Percentiles rank a stretch among this genome's conserved stretches.
These are phyloP conservation scores for Antheraea pernyi DNA, from an alignment of 1,140 invertebrate species.

Conservation along the genomic window DNA sequence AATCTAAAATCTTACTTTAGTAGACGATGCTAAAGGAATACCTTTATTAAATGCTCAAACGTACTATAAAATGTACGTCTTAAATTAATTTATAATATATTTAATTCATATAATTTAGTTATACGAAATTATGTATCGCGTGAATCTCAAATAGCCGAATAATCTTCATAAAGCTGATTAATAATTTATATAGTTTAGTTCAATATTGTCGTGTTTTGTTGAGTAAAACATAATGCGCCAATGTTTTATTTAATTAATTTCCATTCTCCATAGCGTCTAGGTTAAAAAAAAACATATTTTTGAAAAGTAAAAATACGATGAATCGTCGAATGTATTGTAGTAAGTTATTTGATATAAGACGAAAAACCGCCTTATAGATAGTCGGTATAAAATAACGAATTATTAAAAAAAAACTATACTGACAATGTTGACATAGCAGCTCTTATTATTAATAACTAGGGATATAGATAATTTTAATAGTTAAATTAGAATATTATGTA, in stretches of 20 bases:
- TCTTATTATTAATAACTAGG: too few species aligned
- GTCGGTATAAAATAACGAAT: too few species aligned
- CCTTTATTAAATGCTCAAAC: constrained; percentile 9
- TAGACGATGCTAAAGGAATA: neutral
- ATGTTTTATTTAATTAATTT: constrained; percentile 23
- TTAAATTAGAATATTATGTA: too few species aligned
- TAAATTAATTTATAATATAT: constrained; percentile 1
- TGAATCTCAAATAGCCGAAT: neutral
- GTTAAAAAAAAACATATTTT: too few species aligned
- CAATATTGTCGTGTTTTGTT: constrained; percentile 43
- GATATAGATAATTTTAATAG: too few species aligned
- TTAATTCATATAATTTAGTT: neutral
- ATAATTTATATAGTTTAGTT: neutral
- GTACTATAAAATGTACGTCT: neutral
- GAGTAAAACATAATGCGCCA: constrained; percentile 33
- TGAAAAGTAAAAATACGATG: too few species aligned
- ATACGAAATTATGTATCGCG: neutral
- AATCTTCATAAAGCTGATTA: neutral
- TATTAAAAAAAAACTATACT: too few species aligned
- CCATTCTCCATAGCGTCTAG: neutral
- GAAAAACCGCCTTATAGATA: too few species aligned
- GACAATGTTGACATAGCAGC: too few species aligned
- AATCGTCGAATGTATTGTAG: too few species aligned
- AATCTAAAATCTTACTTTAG: neutral
- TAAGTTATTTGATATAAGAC: too few species aligned